Evolutionary conservation across 2,797 vertebrate genomes (phyloP).

Genomic region (Salmo trutta): DNA sequence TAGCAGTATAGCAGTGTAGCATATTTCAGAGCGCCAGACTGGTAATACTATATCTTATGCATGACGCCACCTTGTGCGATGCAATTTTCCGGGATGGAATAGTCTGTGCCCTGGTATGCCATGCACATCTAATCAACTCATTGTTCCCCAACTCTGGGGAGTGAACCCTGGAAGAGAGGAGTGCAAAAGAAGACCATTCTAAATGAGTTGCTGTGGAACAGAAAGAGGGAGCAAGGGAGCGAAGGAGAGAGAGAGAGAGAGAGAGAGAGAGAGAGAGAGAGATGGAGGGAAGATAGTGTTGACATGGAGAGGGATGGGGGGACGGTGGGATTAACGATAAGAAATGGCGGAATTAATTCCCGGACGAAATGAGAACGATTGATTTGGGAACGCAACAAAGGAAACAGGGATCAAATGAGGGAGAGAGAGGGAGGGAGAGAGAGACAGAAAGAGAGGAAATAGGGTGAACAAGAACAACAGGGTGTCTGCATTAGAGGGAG

Average conservation of each 20-base stretch:
- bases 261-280: constrained; percentile 26
- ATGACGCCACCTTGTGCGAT: constrained; percentile 26
- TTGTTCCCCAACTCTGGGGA: constrained; percentile 57
- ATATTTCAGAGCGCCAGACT: constrained; percentile 29
- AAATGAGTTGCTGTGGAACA: constrained; percentile 49
- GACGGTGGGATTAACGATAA: constrained; percentile 57
- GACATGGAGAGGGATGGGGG: constrained; percentile 9
- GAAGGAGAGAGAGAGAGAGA: constrained; percentile 10
- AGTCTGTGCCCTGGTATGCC: constrained; percentile 47
- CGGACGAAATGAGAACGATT: constrained; percentile 68
- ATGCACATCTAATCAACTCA: constrained; percentile 65
- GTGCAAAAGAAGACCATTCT: constrained; percentile 34
- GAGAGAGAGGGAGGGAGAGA: constrained; percentile 16
- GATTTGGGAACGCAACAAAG: constrained; percentile 68
- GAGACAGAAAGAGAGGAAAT: constrained; percentile 12
- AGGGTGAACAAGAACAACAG: constrained; percentile 18
- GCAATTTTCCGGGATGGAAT: constrained; percentile 50
- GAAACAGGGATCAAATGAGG: constrained; percentile 41
- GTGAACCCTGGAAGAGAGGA: constrained; percentile 41
- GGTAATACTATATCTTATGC: constrained; percentile 42
- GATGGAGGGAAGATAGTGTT: not conserved
- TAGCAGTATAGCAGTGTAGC: constrained; percentile 24
- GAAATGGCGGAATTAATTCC: constrained; percentile 69
- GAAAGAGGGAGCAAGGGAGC: constrained; percentile 1
- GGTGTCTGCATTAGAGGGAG: constrained; percentile 29